These are phyloP conservation scores for Thamnaconus septentrionalis DNA, from an alignment of 2,113 vertebrate species.

Conservation along the genomic window DNA sequence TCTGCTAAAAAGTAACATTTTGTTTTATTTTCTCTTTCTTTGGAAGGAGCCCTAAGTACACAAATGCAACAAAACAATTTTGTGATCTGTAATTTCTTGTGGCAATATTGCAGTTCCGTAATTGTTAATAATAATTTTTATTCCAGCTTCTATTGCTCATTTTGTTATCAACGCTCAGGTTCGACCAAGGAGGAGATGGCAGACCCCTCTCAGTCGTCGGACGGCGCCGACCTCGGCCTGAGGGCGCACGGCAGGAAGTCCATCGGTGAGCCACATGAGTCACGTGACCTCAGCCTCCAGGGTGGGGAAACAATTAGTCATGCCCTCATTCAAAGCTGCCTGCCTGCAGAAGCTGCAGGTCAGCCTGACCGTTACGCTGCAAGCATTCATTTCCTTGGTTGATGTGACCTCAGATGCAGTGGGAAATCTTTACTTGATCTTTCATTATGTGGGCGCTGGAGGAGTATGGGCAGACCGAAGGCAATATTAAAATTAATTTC, in stretches of 20 bases:
- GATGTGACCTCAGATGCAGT: slow-evolving; percentile 27
- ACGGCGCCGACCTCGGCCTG: slow-evolving; percentile 67
- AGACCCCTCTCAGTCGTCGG: slow-evolving; percentile 64
- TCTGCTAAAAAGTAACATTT: no score
- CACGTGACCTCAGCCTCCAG: slow-evolving; percentile 15
- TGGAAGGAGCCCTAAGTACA: no score
- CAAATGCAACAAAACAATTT: no score
- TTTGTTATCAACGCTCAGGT: slow-evolving; percentile 42
- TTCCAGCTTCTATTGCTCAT: no score
- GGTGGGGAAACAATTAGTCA: slow-evolving; percentile 14
- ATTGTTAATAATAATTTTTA: not conserved
- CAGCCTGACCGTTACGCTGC: slow-evolving; percentile 16
- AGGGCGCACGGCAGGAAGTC: slow-evolving; percentile 72
- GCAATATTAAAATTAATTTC: slow-evolving; percentile 26
- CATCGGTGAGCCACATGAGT: slow-evolving; percentile 64
- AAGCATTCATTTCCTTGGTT: slow-evolving; percentile 43
- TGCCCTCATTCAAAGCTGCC: slow-evolving; percentile 15
- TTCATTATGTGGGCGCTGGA: slow-evolving; percentile 29
- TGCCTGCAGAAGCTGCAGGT: slow-evolving; percentile 19
- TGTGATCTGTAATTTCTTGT: no score
- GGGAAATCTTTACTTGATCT: slow-evolving; percentile 20
- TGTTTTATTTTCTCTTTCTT: no score
- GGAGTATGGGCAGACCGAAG: slow-evolving; percentile 11
- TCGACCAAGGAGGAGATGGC: slow-evolving; percentile 73
- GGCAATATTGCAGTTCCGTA: no score